A percentile compares a stretch with the other conserved stretches of the same genome.
phyloP scores from a whole-genome alignment of 1,140 invertebrate species.

The Caenorhabditis tropicalis region DNA sequence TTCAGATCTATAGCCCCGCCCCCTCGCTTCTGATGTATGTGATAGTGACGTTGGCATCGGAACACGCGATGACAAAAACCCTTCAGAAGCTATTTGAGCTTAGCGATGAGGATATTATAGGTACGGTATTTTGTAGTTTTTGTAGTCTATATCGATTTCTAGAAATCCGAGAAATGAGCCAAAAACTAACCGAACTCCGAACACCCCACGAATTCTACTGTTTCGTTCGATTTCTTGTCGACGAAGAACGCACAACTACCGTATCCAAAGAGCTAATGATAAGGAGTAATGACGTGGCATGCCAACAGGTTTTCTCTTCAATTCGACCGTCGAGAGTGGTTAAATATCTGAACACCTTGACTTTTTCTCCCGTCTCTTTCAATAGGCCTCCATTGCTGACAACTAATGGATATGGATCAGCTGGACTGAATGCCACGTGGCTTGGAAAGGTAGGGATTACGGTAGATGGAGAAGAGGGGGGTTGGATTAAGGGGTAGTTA shows the following conservation, averaged over 20 bases:
- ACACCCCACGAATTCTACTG: not conserved
- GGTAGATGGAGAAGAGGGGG: not conserved
- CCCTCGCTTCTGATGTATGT: conserved; percentile 7
- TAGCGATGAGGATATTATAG: not conserved
- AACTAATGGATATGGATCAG: conserved; percentile 13
- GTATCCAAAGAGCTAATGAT: conserved; percentile 23
- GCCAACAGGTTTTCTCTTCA: conserved; percentile 9
- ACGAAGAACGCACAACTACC: conserved; percentile 5
- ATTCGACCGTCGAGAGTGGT: conserved; percentile 13
- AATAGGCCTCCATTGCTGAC: not conserved
- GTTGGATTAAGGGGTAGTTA: too few species aligned
- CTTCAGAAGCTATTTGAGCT: not conserved
- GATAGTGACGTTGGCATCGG: not conserved
- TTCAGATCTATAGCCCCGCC: not conserved
- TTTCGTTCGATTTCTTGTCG: not conserved
- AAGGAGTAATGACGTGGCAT: not conserved
- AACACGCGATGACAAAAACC: not conserved
- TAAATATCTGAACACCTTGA: conserved; percentile 10
- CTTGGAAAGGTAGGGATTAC: not conserved
- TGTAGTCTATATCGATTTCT: too few species aligned
- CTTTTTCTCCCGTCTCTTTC: not conserved
- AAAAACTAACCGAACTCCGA: not conserved
- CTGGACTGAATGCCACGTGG: conserved; percentile 28
- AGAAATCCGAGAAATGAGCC: conserved; percentile 19
- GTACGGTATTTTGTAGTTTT: too few species aligned